Base-by-base conservation (phyloP, 2,797 vertebrate genomes). In the Cheirogaleus major region DNA sequence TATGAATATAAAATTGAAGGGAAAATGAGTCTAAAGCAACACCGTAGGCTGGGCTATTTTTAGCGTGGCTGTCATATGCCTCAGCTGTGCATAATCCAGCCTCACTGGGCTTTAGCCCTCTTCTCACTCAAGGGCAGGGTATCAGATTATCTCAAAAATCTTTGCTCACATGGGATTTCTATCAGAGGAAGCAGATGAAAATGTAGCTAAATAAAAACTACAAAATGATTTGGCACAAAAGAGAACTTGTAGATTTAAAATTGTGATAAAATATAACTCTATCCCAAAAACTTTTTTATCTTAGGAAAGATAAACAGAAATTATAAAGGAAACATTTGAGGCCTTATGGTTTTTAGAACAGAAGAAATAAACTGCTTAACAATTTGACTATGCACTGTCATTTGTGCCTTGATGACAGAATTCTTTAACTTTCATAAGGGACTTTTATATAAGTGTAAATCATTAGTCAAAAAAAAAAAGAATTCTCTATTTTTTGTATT, bases 101-200 rank as follows among this genome's bases (percentile, higher is more conserved):
- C 84, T 88, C 76, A 84, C 52, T 78, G 80, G 92, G 55, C 75
- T 41, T 52, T 55, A 75, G 27, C 17, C 45, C 32, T 95, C 27
- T 41, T 92, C 35, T 82, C 79, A 67, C 25, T 93, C n/a, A 73
- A 81, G 35, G 63, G 52, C 52, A 78, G n/a, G 17, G 23, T 95
- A 35, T 88, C 61, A 92, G 5, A 70, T 88, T 83, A 93, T 92
- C 88, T 93, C 55, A 90, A 72, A 96, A 94, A 73, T 79, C 61
- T 57, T 96, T 95, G 86, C 93, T 96, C 45, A 93, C 20, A 57
- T n/a, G 55, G 76, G 65, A 85, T 89, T 89, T 88, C 84, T 90
- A 1, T 93, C 61, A 69, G 59, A 91, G 38, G 82, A 80, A 95
- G 61, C 72, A 76, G 18, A 93, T 87, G 65, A 96, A 97, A 93